A percentile compares a stretch with the other conserved stretches of the same genome.
Conservation (phyloP, 2,888 invertebrate genomes). For the Heliconius sara region DNA sequence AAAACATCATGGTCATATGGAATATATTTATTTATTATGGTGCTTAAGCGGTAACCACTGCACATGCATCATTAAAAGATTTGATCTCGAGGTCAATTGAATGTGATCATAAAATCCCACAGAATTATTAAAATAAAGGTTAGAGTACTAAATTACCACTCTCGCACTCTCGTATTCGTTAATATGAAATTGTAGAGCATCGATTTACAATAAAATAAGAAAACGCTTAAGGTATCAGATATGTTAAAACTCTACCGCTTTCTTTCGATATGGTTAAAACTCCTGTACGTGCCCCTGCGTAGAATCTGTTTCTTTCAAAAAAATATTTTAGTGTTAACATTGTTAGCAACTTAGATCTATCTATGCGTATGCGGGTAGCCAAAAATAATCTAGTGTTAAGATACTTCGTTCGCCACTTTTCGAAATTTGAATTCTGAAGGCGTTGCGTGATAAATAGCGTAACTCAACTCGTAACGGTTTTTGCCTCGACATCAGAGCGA, state of each 20-base stretch:
- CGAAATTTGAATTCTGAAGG: no score
- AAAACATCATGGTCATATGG: not conserved
- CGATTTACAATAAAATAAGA: not conserved
- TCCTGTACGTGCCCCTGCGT: no score
- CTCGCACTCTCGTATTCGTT: not conserved
- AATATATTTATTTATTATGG: conserved; percentile 1
- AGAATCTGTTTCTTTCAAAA: no score
- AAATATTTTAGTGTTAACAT: no score
- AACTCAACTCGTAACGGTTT: no score
- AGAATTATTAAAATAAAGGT: conserved; percentile 13
- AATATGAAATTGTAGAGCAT: not conserved
- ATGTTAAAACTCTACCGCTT: not conserved
- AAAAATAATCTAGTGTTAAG: no score
- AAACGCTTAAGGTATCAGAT: not conserved
- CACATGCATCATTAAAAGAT: conserved; percentile 9
- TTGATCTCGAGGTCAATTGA: conserved; percentile 13
- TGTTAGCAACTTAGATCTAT: no score
- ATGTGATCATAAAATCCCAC: conserved; percentile 8
- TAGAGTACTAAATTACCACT: not conserved
- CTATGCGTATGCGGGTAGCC: no score
- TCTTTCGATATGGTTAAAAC: not conserved
- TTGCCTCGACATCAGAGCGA: no score
- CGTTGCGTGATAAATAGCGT: no score
- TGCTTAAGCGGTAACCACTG: conserved; percentile 9
- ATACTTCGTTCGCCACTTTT: no score